Base-by-base conservation (phyloP, 2,797 vertebrate species). In the Acomys russatus region DNA sequence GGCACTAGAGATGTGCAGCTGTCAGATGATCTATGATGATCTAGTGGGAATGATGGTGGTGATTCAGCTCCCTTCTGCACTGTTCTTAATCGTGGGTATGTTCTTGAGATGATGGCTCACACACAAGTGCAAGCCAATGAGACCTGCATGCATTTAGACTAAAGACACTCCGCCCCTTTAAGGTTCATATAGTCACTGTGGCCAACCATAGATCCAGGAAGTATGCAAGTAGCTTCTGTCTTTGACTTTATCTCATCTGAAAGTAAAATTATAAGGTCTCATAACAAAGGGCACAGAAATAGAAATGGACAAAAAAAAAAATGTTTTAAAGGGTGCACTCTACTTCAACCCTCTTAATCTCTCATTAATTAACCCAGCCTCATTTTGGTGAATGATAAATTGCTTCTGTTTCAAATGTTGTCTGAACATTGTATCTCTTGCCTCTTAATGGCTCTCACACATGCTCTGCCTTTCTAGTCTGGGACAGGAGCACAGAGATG, bases 291-390 rank as follows among this genome's bases (percentile, higher is more conserved):
- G 35, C 25, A 92, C 23, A 14, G 33, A 54, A 18, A 44, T 23
- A 92, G 10, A 14, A 14, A 74, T 70, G 4, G 11, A 44, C 63
- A n/a, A 59, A 44, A 61, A 44, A 94, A 66, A 61, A 44, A 94
- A 66, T 59, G 79, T 61, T 89, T n/a, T 15, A 51, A 71, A 86
- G 71, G 49, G 56, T 70, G 20, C 5, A 51, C n/a, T 44, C 61
- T 49, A 66, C 30, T 82, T 49, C 70, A 71, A 71, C 2, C 9
- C 22, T 18, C 20, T 66, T 49, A 51, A 14, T 35, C 25, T 82
- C 54, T 93, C 86, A 64, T 33, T 88, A 66, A 92, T 87, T 92
- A 93, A 92, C 12, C 25, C 64, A 63, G 66, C 77, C 66, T 95
- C 33, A 4, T 84, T 79, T 94, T 2, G 23, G 38, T 66, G 64